Conservation (phyloP, 2,113 vertebrate genomes). For the Gallinago undulata region DNA sequence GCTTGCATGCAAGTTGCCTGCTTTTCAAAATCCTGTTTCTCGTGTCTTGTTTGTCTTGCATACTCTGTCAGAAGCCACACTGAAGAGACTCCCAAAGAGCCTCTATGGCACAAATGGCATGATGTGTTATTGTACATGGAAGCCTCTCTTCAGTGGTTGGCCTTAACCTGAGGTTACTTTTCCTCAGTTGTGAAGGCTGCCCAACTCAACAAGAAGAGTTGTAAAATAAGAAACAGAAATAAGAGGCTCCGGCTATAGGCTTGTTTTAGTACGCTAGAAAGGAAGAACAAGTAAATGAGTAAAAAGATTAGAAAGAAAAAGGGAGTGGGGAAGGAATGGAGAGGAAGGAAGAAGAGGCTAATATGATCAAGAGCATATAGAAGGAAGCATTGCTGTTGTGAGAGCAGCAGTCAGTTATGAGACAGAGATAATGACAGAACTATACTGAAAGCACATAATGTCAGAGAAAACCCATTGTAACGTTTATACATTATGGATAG, state of each 20-base stretch:
- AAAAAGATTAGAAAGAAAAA: neutral
- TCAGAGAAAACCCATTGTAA: neutral
- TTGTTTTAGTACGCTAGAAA: neutral
- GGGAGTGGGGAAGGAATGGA: neutral
- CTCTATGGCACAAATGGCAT: neutral
- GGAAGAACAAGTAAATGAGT: neutral
- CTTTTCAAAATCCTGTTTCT: neutral
- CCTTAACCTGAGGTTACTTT: neutral
- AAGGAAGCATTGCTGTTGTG: neutral
- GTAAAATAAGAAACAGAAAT: neutral
- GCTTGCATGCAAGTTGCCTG: neutral
- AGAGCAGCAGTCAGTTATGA: neutral
- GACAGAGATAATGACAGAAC: neutral
- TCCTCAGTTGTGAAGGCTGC: neutral
- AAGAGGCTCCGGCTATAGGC: neutral
- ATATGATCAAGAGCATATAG: neutral
- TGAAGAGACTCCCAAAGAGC: neutral
- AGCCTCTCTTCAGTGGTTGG: neutral
- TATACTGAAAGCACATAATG: neutral
- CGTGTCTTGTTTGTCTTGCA: neutral
- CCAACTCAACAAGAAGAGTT: neutral
- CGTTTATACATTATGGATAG: neutral
- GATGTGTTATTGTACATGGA: neutral
- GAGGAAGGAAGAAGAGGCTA: neutral
- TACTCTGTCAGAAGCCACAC: neutral